Evolutionary conservation across 2,797 vertebrate species (phyloP).

Genomic region (Pangasius mekongensis): DNA sequence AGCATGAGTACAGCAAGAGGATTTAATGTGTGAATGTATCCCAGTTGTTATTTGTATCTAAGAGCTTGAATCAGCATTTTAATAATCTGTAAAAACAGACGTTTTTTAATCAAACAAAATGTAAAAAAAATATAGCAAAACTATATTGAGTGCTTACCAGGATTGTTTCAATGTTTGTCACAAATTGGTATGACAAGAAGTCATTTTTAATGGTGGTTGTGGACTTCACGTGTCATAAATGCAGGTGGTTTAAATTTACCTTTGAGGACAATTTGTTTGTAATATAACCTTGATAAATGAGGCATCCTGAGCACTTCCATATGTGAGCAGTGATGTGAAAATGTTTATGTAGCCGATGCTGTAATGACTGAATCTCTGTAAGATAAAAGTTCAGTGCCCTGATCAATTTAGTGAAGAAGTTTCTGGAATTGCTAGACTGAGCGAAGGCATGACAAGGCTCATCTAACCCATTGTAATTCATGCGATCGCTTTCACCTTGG

Average conservation of each 20-base stretch:
- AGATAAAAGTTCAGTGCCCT: slow-evolving; percentile 24
- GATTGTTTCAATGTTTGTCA: slow-evolving; percentile 5
- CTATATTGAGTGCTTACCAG: slow-evolving; percentile 12
- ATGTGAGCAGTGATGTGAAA: slow-evolving; percentile 23
- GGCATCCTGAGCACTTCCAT: slow-evolving; percentile 29
- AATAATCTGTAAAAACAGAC: slow-evolving; percentile 24
- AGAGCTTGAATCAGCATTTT: slow-evolving; percentile 24
- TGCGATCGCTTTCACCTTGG: slow-evolving; percentile 43
- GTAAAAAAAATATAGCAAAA: neutral
- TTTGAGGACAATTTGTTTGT: slow-evolving; percentile 17
- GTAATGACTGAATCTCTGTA: slow-evolving; percentile 17
- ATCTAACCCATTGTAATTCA: slow-evolving; percentile 35
- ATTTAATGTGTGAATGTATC: neutral
- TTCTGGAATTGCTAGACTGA: slow-evolving; percentile 13
- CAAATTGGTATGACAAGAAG: neutral
- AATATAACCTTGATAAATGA: slow-evolving; percentile 40
- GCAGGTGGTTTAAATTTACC: slow-evolving; percentile 44
- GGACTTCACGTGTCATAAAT: slow-evolving; percentile 22
- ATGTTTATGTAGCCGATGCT: neutral
- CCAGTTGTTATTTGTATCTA: neutral
- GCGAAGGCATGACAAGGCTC: neutral
- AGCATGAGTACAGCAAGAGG: neutral
- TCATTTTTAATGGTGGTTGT: slow-evolving; percentile 17
- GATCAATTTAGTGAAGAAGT: slow-evolving; percentile 33
- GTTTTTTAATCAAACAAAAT: neutral